Evolutionary conservation across 2,797 vertebrate genomes (phyloP).

Genomic region (Taenioides sp.): DNA sequence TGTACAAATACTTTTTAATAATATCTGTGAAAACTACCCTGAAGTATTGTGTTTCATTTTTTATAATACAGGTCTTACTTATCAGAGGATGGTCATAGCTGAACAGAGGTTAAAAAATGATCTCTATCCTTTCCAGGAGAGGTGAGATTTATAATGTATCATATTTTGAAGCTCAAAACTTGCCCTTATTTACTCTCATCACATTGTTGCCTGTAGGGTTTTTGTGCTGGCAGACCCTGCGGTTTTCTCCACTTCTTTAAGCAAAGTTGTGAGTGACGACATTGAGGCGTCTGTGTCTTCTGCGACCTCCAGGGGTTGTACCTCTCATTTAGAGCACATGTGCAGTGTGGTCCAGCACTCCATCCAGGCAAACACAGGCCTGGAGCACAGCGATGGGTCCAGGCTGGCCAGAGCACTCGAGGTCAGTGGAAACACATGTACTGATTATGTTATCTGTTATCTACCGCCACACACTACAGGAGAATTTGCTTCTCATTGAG

Average conservation of each 20-base stretch:
- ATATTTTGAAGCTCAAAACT: background rate
- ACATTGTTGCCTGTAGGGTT: conserved; percentile 71
- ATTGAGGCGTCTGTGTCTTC: conserved; percentile 63
- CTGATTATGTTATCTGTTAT: too few species aligned
- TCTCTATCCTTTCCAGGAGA: conserved; percentile 84
- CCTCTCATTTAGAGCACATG: conserved; percentile 66
- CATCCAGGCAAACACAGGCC: conserved; percentile 83
- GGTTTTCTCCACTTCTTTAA: conserved; percentile 82
- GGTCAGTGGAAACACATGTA: conserved; percentile 70
- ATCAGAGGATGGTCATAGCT: conserved; percentile 85
- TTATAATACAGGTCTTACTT: conserved; percentile 77
- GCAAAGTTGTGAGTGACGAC: conserved; percentile 75
- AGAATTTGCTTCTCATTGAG: too few species aligned
- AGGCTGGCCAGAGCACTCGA: conserved; percentile 78
- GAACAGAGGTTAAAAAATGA: conserved; percentile 87
- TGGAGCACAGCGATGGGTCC: conserved; percentile 66
- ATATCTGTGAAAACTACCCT: background rate
- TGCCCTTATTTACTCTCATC: background rate
- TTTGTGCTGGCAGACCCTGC: conserved; percentile 90
- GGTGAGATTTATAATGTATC: conserved; percentile 69
- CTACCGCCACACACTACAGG: too few species aligned
- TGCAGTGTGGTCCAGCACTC: conserved; percentile 79
- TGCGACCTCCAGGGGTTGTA: conserved; percentile 44
- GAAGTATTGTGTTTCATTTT: conserved; percentile 7
- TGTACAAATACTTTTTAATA: too few species aligned